These are phyloP conservation scores for Papio anubis DNA, from an alignment of 2,113 vertebrate genomes.

Conservation along the genomic window DNA sequence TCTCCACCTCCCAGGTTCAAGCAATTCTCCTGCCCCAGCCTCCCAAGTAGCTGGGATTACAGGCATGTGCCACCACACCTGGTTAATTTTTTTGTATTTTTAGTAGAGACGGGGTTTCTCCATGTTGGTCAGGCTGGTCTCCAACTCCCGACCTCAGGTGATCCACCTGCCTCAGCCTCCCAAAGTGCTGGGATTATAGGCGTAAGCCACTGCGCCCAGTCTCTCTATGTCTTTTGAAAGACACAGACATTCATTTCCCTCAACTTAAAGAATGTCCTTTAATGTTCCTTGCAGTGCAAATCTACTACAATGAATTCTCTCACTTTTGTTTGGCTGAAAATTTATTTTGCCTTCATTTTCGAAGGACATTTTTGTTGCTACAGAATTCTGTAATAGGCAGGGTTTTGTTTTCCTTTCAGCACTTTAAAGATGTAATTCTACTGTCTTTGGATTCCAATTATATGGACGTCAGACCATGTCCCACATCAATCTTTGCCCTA, in stretches of 20 bases:
- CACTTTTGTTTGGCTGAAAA: not conserved
- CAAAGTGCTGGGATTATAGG: too few species aligned
- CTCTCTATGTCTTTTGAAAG: not conserved
- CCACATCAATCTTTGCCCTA: not conserved
- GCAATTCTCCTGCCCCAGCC: too few species aligned
- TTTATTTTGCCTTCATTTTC: not conserved
- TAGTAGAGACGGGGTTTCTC: too few species aligned
- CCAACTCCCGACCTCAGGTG: too few species aligned
- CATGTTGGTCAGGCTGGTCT: too few species aligned
- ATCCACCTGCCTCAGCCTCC: too few species aligned
- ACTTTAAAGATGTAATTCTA: not conserved
- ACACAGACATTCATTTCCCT: not conserved
- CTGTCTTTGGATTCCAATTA: not conserved
- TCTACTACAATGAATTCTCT: not conserved
- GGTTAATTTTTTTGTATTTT: too few species aligned
- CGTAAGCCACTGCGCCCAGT: too few species aligned
- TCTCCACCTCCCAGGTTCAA: too few species aligned
- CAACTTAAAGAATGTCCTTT: not conserved
- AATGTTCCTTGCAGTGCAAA: not conserved
- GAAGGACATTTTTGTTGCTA: not conserved
- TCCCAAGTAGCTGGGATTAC: too few species aligned
- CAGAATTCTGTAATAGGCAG: not conserved
- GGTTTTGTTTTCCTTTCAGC: not conserved
- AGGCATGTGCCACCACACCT: too few species aligned
- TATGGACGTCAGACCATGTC: not conserved